phyloP scores from a whole-genome alignment of 2,888 invertebrate genomes.

The Tetranychus piercei region DNA sequence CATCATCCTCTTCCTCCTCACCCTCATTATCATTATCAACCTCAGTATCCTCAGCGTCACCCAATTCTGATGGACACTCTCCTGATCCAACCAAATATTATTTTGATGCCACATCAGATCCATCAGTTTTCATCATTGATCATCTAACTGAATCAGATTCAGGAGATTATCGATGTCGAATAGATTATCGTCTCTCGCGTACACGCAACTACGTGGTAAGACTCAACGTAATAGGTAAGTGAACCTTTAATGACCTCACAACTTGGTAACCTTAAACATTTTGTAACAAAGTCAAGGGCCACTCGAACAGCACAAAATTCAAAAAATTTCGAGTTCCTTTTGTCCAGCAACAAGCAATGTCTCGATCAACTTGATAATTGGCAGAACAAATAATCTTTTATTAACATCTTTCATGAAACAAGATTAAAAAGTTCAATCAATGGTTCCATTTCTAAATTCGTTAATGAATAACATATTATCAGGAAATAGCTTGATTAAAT shows the following conservation, averaged over 20 bases:
- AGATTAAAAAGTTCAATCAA: too few relatives aligned
- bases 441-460: too few relatives aligned
- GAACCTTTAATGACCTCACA: background rate
- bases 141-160: slow-evolving; percentile 71
- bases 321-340: too few relatives aligned
- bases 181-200: slow-evolving; percentile 58
- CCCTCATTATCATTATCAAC: background rate
- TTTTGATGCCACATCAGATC: slow-evolving; percentile 28
- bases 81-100: slow-evolving; percentile 1
- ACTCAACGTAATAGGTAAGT: slow-evolving; percentile 12
- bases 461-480: too few relatives aligned
- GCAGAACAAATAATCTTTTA: too few relatives aligned
- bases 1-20: background rate
- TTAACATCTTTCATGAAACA: too few relatives aligned
- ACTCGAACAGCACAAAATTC: too few relatives aligned
- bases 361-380: too few relatives aligned
- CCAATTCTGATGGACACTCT: background rate
- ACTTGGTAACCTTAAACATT: background rate
- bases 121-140: slow-evolving; percentile 40
- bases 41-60: background rate
- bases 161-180: slow-evolving; percentile 69
- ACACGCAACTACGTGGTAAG: slow-evolving; percentile 10
- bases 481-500: too few relatives aligned
- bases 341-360: too few relatives aligned
- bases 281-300: background rate